Conservation (phyloP, 2,113 vertebrate species). For the Bufo bufo region DNA sequence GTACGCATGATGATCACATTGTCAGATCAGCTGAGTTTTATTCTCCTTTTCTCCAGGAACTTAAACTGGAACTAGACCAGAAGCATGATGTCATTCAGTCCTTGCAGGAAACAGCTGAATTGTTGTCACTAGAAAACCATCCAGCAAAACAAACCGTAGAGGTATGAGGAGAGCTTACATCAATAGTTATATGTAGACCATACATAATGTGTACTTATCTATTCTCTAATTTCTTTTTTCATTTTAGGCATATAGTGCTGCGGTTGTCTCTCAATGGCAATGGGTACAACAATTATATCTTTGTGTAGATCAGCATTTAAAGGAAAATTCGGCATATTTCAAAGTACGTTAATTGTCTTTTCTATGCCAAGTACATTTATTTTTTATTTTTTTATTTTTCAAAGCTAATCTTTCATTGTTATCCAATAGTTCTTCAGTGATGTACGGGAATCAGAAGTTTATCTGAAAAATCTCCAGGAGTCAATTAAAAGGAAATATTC, state of each 20-base stretch:
- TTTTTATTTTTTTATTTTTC: not conserved
- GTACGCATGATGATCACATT: no score
- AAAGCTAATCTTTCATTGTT: not conserved
- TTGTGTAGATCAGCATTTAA: constrained; percentile 93
- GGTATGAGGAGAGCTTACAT: constrained; percentile 69
- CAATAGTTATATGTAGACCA: not conserved
- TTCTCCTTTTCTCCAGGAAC: constrained; percentile 75
- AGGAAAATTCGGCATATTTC: constrained; percentile 90
- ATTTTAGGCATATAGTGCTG: constrained; percentile 90
- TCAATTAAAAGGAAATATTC: constrained; percentile 95
- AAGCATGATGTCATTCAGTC: constrained; percentile 88
- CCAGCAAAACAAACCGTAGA: constrained; percentile 95
- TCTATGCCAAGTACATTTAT: not conserved
- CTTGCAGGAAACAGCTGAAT: constrained; percentile 88
- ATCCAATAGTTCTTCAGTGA: constrained; percentile 86
- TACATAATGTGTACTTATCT: not conserved
- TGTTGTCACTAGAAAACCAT: constrained; percentile 90
- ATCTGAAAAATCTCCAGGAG: constrained; percentile 91
- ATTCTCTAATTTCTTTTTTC: not conserved
- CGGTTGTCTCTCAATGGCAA: constrained; percentile 92
- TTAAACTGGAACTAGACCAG: constrained; percentile 85
- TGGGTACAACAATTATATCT: constrained; percentile 94
- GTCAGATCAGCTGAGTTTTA: not conserved
- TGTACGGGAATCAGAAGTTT: constrained; percentile 86
- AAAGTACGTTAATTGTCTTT: constrained; percentile 75